Evolutionary conservation across 2,888 invertebrate genomes (phyloP), one percentile per base, ranked within the genome.

Genomic region (Andrena camellia): DNA sequence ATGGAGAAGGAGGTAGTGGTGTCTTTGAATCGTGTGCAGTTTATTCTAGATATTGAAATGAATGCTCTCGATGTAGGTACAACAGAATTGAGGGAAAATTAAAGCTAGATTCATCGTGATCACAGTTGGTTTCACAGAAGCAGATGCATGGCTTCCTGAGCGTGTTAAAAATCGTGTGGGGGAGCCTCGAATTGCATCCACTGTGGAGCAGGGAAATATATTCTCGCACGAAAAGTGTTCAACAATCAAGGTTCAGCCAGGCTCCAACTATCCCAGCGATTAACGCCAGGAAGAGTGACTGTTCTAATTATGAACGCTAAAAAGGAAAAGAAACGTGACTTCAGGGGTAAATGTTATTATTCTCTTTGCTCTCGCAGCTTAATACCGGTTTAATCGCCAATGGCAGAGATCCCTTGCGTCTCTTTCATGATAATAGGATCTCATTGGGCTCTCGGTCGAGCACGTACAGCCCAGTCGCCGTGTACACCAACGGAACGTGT

Each of bases 401-500:
- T 26, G 10, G 62, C 54, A 48, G 72, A 83, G 42, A 35, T 20
- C 23, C 52, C 52, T 50, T 69, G 76, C 52, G 68, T 79, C 79
- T 71, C 66, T 79, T 84, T 75, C 79, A n/a, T 31, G 74, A 71
- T 75, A 84, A 85, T 67, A 77, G 81, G 73, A 84, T 80, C 77
- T 85, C 64, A 62, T 74, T 69, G 57, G 54, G 59, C 66, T 73
- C 26, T 70, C 48, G 67, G 73, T 72, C 60, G 67, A 73, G 78
- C 75, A 81, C 75, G 81, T 81, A 84, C 64, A 26, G 29, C n/a
- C n/a, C 13, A 26, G 23, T 20, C 57, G 23, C 57, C 75, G 68
- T 69, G 54, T 73, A 72, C 68, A 77, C 26, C 31, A 20, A 62
- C 26, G 70, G 50, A 78, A 83, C 83, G 84, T 78, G 84, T 83